These are phyloP conservation scores for Deroplatys truncata DNA, from an alignment of 2,888 invertebrate genomes.

Conservation along the genomic window DNA sequence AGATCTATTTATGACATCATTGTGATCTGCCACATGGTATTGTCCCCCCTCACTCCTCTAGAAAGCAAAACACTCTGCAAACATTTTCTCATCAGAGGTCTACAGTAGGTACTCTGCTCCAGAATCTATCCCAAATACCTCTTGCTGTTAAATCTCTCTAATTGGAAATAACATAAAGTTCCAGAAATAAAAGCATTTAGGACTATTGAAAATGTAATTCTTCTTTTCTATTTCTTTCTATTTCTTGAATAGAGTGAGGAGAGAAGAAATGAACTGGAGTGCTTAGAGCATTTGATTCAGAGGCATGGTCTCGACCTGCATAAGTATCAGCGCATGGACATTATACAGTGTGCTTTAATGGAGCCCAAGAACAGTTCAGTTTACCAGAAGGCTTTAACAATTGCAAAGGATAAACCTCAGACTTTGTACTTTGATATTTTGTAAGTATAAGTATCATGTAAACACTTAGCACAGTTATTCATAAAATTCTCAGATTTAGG, in stretches of 20 bases:
- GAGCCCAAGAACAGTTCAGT: conserved; percentile 56
- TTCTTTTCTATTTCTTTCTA: background rate
- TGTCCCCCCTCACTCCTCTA: too few species aligned
- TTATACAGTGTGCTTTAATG: conserved; percentile 66
- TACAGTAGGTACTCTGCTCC: too few species aligned
- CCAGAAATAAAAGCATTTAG: too few species aligned
- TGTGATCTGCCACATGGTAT: too few species aligned
- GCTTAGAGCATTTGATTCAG: conserved; percentile 56
- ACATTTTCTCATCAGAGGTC: too few species aligned
- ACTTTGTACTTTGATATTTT: conserved; percentile 61
- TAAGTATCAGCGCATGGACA: conserved; percentile 58
- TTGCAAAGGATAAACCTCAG: conserved; percentile 49
- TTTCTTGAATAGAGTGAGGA: background rate
- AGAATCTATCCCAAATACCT: too few species aligned
- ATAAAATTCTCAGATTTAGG: background rate
- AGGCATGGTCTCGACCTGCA: conserved; percentile 59
- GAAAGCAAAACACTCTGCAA: too few species aligned
- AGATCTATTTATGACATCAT: too few species aligned
- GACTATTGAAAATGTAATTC: background rate
- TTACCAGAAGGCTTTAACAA: conserved; percentile 51
- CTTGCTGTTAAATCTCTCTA: too few species aligned
- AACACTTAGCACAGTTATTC: background rate
- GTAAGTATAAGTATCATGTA: conserved; percentile 42
- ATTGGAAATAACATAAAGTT: too few species aligned
- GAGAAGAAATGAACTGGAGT: background rate